Evolutionary conservation across 1,140 invertebrate genomes (phyloP), one percentile per base, ranked within the genome.

Genomic region (Leptinotarsa lineolata): DNA sequence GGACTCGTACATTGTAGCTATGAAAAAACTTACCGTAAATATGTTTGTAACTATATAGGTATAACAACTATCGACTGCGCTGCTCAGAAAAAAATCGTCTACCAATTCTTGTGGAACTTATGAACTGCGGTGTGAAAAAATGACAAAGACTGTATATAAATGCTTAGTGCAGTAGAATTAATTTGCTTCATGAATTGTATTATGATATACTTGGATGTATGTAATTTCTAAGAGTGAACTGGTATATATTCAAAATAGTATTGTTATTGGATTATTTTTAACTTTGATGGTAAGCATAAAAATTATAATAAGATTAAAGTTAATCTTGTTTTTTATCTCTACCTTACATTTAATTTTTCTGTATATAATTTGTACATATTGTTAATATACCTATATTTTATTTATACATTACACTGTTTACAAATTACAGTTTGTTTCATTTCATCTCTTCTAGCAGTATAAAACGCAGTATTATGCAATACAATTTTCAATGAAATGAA

Each of bases 41-140:
- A 74, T 74, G 73, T 74, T 74, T 74, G 68, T 70, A 74, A 74
- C 68, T 70, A 74, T 74, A 74, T 74, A 74, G 73, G 73, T 74
- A 66, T 74, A 74, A 74, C 65, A 68, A 71, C 54, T 68, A 66
- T 18, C 45, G 30, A 45, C 45, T 48, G 20, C 20, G 66, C 66
- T 68, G 66, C 66, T 54, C n/a, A 54, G 48, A 54, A 54, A 54
- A 54, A 54, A 54, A 21, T 48, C 45, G 39, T 68, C 39, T 46
- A 46, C 66, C 20, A 68, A 21, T 68, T 44, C 39, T 46, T 21
- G 45, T 39, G 46, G 45, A 48, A 68, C 66, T 21, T 46, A 8
- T 21, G 44, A 22, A 21, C 39, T 21, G 16, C n/a, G 39, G 66
- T 46, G 66, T 20, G 18, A 54, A 54, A 54, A 54, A 54, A 54